Percentiles rank a stretch among this genome's conserved stretches.
Evolutionary conservation across 2,113 vertebrate species (phyloP).

Genomic region (Ia io): DNA sequence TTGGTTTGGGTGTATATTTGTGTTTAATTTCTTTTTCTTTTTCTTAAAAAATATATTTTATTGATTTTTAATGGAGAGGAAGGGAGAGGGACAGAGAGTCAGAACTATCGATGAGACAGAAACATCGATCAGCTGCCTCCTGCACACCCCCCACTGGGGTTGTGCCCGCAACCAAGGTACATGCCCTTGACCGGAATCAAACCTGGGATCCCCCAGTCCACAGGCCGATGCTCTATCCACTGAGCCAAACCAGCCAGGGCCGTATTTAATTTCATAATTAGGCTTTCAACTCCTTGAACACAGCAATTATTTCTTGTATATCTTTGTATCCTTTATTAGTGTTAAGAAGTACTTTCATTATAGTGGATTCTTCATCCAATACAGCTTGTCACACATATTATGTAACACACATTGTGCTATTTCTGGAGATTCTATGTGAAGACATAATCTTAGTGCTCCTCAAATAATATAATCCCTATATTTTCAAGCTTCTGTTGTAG

Average conservation of each 20-base stretch:
- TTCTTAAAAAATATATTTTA: no score
- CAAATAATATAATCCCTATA: not conserved
- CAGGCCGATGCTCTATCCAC: no score
- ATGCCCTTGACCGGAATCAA: no score
- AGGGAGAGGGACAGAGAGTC: no score
- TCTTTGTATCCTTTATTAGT: not conserved
- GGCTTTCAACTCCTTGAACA: not conserved
- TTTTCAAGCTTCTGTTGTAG: not conserved
- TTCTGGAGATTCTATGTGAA: not conserved
- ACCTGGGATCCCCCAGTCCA: no score
- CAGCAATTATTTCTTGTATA: not conserved
- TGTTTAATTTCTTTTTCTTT: constrained; percentile 3
- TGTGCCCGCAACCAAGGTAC: no score
- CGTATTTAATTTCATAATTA: constrained; percentile 26
- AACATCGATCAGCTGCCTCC: no score
- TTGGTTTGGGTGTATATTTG: not conserved
- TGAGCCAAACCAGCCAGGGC: no score
- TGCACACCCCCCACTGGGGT: no score
- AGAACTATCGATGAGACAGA: no score
- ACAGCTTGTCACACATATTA: not conserved
- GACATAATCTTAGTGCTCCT: not conserved
- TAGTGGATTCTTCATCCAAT: not conserved
- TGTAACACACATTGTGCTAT: not conserved
- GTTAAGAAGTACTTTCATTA: not conserved
- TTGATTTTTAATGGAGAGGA: no score